These are phyloP conservation scores for Knipowitschia caucasica DNA, from an alignment of 2,797 vertebrate species.

Conservation along the genomic window DNA sequence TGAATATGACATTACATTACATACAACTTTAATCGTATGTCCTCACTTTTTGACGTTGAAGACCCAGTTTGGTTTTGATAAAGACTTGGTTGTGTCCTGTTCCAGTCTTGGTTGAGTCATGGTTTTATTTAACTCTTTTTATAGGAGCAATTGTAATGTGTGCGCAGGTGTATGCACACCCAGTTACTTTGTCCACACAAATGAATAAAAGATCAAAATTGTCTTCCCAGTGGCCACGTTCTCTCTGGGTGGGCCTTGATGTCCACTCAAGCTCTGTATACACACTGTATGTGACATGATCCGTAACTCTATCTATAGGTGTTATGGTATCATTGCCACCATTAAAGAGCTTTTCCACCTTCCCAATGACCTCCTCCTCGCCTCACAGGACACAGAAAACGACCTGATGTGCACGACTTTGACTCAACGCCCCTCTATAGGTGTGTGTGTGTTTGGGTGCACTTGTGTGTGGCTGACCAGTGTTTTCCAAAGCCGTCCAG, in stretches of 20 bases:
- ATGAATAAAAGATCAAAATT: conserved; percentile 7
- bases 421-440: conserved; percentile 41
- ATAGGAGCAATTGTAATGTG: too few relatives aligned
- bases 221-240: conserved; percentile 29
- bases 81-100: too few relatives aligned
- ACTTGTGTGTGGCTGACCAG: conserved; percentile 31
- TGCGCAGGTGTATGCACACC: too few relatives aligned
- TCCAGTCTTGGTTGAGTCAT: too few relatives aligned
- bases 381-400: conserved; percentile 69
- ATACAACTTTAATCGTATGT: too few relatives aligned
- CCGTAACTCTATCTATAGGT: conserved; percentile 71
- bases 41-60: too few relatives aligned
- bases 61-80: too few relatives aligned
- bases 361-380: conserved; percentile 65
- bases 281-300: conserved; percentile 63
- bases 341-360: conserved; percentile 73
- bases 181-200: neutral
- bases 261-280: conserved; percentile 35
- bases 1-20: neutral
- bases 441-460: conserved; percentile 3
- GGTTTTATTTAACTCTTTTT: too few relatives aligned
- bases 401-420: conserved; percentile 60
- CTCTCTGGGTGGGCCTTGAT: conserved; percentile 20
- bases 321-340: conserved; percentile 73
- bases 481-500: conserved; percentile 53